Conservation (phyloP, 2,797 vertebrate genomes). For the Tragelaphus eurycerus region DNA sequence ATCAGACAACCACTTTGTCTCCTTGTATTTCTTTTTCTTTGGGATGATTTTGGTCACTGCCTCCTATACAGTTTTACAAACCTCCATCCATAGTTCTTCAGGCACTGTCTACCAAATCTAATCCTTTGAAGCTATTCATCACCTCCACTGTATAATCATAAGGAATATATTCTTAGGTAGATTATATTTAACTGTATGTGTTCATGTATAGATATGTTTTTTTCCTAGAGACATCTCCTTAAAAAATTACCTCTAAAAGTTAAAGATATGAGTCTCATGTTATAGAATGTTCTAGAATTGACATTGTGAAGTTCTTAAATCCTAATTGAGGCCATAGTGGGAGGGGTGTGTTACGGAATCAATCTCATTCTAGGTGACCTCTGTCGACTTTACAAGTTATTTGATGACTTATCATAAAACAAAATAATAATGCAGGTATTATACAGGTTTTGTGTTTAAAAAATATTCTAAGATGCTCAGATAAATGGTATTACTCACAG, state of each 20-base stretch:
- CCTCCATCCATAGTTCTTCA: background rate
- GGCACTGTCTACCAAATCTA: background rate
- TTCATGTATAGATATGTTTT: background rate
- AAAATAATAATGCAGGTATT: constrained; percentile 48
- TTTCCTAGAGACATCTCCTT: background rate
- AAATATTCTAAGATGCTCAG: constrained; percentile 52
- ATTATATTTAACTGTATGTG: background rate
- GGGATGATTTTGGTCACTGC: background rate
- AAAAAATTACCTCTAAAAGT: background rate
- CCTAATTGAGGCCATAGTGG: background rate
- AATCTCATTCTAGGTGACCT: background rate
- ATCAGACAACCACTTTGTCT: background rate
- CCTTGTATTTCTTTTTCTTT: background rate
- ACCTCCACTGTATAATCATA: background rate
- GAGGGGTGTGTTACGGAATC: background rate
- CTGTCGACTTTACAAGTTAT: background rate
- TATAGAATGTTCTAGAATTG: background rate
- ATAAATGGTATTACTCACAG: constrained; percentile 42
- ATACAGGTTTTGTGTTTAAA: constrained; percentile 55
- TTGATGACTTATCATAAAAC: constrained; percentile 50
- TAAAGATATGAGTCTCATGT: background rate
- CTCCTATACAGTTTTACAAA: background rate
- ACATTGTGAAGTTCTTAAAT: background rate
- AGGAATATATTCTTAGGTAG: background rate
- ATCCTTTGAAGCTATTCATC: background rate